A percentile compares a stretch with the other conserved stretches of the same genome.
phyloP scores from a whole-genome alignment of 1,140 invertebrate species.

The Aricia agestis region DNA sequence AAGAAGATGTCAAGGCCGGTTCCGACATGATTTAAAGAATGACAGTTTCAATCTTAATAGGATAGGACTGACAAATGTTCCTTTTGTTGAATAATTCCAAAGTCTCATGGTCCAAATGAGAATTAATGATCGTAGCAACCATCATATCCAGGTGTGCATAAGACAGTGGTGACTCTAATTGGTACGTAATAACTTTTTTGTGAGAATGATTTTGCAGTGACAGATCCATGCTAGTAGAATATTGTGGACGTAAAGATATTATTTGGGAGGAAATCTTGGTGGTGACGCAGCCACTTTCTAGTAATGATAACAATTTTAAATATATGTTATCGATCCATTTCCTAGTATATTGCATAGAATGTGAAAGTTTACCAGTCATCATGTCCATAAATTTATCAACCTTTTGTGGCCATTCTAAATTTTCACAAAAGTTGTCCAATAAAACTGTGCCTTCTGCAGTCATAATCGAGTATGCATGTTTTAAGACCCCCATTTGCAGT shows the following conservation, averaged over 20 bases:
- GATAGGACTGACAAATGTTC: conserved; percentile 49
- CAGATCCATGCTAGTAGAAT: not conserved
- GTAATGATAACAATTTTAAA: conserved; percentile 30
- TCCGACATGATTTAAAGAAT: too few relatives aligned
- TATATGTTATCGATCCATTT: conserved; percentile 39
- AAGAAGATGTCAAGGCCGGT: too few relatives aligned
- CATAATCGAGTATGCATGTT: conserved; percentile 43
- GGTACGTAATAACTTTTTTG: not conserved
- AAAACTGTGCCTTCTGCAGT: conserved; percentile 17
- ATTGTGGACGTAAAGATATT: conserved; percentile 28
- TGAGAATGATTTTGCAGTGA: conserved; percentile 23
- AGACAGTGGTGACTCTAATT: conserved; percentile 34
- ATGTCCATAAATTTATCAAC: conserved; percentile 34
- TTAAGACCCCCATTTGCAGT: conserved; percentile 38
- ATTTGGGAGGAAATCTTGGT: conserved; percentile 39
- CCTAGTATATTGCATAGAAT: conserved; percentile 48
- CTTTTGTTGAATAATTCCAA: conserved; percentile 39
- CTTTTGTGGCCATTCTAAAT: conserved; percentile 39
- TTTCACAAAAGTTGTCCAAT: conserved; percentile 23
- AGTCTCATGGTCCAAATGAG: conserved; percentile 37
- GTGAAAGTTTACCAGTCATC: conserved; percentile 37
- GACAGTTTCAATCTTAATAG: conserved; percentile 26
- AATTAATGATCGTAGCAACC: conserved; percentile 48
- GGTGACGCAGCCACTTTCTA: conserved; percentile 22
- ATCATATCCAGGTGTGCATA: conserved; percentile 38